These are phyloP conservation scores for Habroteleia sp. DNA, from an alignment of 2,888 invertebrate genomes.

Conservation along the genomic window DNA sequence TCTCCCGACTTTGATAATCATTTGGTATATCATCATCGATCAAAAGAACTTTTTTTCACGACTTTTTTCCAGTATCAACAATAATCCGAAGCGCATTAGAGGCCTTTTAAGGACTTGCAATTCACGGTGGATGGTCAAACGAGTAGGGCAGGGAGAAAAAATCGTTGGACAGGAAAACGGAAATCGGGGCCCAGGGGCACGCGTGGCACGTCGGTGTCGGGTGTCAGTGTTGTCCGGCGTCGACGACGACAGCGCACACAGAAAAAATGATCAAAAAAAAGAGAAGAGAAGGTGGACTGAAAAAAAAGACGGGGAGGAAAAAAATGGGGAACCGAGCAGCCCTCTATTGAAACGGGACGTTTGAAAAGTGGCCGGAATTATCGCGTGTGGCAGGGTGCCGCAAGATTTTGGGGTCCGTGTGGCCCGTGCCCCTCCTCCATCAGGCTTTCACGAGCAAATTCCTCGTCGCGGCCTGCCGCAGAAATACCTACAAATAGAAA, in stretches of 20 bases:
- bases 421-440: slow-evolving; percentile 28
- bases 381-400: slow-evolving; percentile 70
- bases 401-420: slow-evolving; percentile 62
- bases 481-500: slow-evolving; percentile 70
- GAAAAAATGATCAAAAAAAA: too few relatives aligned
- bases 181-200: slow-evolving; percentile 70
- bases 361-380: slow-evolving; percentile 79
- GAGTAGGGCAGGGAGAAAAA: slow-evolving; percentile 34
- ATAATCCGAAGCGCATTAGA: slow-evolving; percentile 59
- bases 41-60: slow-evolving; percentile 29
- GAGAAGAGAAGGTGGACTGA: slow-evolving; percentile 47
- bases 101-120: slow-evolving; percentile 53
- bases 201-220: slow-evolving; percentile 72
- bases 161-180: slow-evolving; percentile 70
- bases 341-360: slow-evolving; percentile 68
- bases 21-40: slow-evolving; percentile 46
- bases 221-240: slow-evolving; percentile 68
- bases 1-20: slow-evolving; percentile 41
- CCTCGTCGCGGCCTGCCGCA: slow-evolving; percentile 61
- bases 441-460: slow-evolving; percentile 13
- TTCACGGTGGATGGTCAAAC: slow-evolving; percentile 29
- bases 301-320: slow-evolving; percentile 53
- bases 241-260: slow-evolving; percentile 60
- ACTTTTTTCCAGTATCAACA: slow-evolving; percentile 53
- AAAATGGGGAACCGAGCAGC: slow-evolving; percentile 39